Evolutionary conservation across 2,113 vertebrate genomes (phyloP), one percentile per base, ranked within the genome.

Genomic region (Grammomys dolichurus): DNA sequence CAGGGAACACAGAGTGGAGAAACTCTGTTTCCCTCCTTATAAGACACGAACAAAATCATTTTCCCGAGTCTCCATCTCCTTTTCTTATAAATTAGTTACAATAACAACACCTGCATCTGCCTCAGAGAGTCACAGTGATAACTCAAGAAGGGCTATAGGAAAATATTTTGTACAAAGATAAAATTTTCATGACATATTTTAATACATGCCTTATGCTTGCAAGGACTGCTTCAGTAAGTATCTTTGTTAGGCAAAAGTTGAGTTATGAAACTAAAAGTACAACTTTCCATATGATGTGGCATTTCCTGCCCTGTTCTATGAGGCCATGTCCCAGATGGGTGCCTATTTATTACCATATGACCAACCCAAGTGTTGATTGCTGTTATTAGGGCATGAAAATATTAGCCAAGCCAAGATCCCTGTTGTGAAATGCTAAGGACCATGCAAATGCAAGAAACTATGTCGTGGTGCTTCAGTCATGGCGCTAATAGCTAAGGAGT

Each of bases 211-310:
- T 95, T 93, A 89, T 86, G 78, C 86, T 95, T 95, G n/a, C 85
- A 73, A 97, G 13, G 46, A 90, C 73, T 97, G 91, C 94, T 96
- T 97, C 96, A 92, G 96, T 94, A 92, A 97, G 80, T 94, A 95
- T 95, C 97, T 97, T 97, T 96, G 95, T 97, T 96, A 95, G 94
- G 97, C 97, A 98, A 98, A 98, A 98, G 93, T 97, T 96, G 97
- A 98, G 97, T 98, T 98, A 96, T 98, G 98, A 98, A 99, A 99
- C 96, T 98, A 98, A 98, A 98, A 98, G 98, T 98, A 98, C 97
- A 98, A 97, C 97, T 98, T 98, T 98, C 98, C 98, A 98, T 98
- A 98, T 98, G 97, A 98, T 98, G 96, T 98, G 93, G 98, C 95
- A 96, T 97, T 98, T 98, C 98, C 97, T 94, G 98, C 98, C 98